A percentile compares a stretch with the other conserved stretches of the same genome.
Conservation (phyloP, 2,113 vertebrate species). For the Regulus satrapa region DNA sequence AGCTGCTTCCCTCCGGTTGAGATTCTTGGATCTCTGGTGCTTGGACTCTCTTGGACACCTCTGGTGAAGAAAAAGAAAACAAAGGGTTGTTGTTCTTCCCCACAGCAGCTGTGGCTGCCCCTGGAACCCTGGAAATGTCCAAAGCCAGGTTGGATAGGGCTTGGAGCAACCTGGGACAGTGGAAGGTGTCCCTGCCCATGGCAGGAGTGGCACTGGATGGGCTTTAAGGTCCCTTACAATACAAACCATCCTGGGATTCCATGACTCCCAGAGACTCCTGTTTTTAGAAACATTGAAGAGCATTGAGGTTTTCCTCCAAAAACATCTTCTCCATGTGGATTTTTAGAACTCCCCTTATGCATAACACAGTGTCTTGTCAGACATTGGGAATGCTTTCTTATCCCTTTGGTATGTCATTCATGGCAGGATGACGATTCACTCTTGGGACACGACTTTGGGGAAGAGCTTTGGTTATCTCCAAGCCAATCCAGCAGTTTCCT, state of each 20-base stretch:
- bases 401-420: background rate
- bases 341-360: background rate
- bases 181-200: background rate
- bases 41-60: background rate
- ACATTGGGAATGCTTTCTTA: background rate
- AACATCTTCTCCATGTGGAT: background rate
- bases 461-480: background rate
- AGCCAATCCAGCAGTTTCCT: background rate
- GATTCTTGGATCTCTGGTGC: background rate
- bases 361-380: background rate
- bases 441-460: background rate
- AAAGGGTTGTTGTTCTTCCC: background rate
- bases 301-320: background rate
- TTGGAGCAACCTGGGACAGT: background rate
- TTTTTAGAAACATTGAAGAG: background rate
- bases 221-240: background rate
- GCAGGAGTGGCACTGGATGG: background rate
- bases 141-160: rapidly evolving
- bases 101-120: background rate
- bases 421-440: constrained; percentile 17
- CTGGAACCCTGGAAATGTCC: background rate
- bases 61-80: background rate
- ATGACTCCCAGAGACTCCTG: background rate
- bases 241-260: background rate
- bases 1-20: background rate